Percentiles rank a stretch among this genome's conserved stretches.
These are phyloP conservation scores for Dissostichus mawsoni DNA, from an alignment of 2,113 vertebrate genomes.

Conservation along the genomic window DNA sequence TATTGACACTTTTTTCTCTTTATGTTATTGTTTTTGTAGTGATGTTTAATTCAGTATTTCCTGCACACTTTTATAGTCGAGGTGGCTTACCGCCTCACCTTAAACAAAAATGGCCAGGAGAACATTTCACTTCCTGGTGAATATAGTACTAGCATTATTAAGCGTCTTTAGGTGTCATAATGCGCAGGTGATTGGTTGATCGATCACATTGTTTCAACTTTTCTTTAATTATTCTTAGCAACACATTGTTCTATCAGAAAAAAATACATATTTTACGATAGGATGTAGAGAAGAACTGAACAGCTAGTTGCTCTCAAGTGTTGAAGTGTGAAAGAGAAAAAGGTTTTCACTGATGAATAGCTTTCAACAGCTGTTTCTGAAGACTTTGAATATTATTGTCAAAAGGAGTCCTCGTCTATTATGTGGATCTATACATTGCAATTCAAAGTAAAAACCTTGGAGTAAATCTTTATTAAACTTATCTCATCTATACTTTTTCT, in stretches of 20 bases:
- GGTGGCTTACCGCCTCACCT: no score
- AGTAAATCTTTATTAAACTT: background rate
- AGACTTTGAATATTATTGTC: background rate
- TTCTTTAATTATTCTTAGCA: slow-evolving; percentile 5
- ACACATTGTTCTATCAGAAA: background rate
- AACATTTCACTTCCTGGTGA: no score
- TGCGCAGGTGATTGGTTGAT: slow-evolving; percentile 19
- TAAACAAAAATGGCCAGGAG: no score
- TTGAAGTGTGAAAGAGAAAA: background rate
- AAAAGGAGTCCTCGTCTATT: background rate
- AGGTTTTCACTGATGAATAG: background rate
- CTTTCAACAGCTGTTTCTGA: background rate
- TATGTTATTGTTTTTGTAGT: background rate
- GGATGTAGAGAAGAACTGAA: background rate
- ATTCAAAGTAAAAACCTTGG: background rate
- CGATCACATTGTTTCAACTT: background rate
- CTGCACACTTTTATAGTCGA: no score
- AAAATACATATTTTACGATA: background rate
- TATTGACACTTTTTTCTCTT: no score
- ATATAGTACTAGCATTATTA: background rate
- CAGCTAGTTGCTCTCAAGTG: background rate
- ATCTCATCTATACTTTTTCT: background rate
- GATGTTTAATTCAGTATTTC: no score
- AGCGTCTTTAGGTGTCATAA: background rate
- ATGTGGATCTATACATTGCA: background rate